Base-by-base conservation (phyloP, 1,140 invertebrate species). In the Agrypnia vestita region DNA sequence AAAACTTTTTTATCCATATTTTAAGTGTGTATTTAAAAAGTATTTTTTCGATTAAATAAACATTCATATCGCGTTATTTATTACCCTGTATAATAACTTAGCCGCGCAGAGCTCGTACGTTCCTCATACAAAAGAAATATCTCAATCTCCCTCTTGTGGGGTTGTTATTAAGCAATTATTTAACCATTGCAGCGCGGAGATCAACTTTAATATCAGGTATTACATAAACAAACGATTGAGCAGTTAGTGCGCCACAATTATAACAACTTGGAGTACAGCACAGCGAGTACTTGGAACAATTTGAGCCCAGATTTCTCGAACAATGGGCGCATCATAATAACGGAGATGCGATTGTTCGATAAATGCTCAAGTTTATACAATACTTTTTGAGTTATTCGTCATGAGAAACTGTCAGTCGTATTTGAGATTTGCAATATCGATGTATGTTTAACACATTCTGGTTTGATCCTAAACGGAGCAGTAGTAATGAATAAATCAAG, bases 201-300 rank as follows among this genome's bases (percentile, higher is more conserved):
- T 79, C 64, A 15, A 44, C 17, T 7, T 44, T 47, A 73, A 53
- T 62, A 56, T 56, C 78, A 21, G 78, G 73, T 74, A 80, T 80
- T 80, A 80, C 21, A 49, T 10, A 72, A 61, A 74, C 44, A 73
- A 73, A 62, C 69, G 78, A 80, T 75, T 80, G 17, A 80, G 78
- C 19, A 47, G 78, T 80, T 80, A 74, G 59, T 67, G 44, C 17
- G 17, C 73, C 53, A 15, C 25, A 35, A 44, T 4, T 44, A 44
- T 46, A 43, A 43, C 25, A 64, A 11, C 61, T 64, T n/a, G 10
- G n/a, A n/a, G n/a, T n/a, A n/a, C n/a, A n/a, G n/a, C n/a, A n/a
- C n/a, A n/a, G n/a, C 25, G 17, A 59, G 17, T 21, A 21, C 55
- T 59, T 15, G 55, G 17, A 59, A 59, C 21, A 59, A 19, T 35